These are phyloP conservation scores for Propsilocerus akamusi DNA, from an alignment of 1,140 invertebrate genomes.

Conservation along the genomic window DNA sequence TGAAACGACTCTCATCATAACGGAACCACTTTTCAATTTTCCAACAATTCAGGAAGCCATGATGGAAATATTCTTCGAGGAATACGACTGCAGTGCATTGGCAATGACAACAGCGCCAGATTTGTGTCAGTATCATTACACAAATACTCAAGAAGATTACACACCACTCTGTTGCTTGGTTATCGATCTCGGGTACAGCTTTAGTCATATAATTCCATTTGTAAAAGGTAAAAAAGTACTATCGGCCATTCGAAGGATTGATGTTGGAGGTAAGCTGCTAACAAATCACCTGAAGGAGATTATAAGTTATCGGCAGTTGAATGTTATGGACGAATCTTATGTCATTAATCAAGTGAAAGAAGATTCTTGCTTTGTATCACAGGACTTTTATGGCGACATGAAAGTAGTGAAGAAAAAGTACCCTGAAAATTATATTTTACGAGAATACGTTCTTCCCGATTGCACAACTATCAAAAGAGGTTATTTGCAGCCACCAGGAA, in stretches of 20 bases:
- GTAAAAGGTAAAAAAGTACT: conserved; percentile 73
- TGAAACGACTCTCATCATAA: conserved; percentile 69
- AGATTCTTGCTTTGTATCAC: conserved; percentile 87
- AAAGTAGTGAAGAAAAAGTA: conserved; percentile 43
- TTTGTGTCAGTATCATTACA: conserved; percentile 45
- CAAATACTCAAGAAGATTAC: conserved; percentile 24
- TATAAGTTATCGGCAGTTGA: conserved; percentile 77
- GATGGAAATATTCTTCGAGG: conserved; percentile 94
- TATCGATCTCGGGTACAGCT: conserved; percentile 89
- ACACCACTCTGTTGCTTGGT: conserved; percentile 56
- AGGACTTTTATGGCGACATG: conserved; percentile 75
- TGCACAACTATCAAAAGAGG: conserved; percentile 73
- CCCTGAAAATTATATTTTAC: conserved; percentile 42
- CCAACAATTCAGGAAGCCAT: conserved; percentile 79
- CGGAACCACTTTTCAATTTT: conserved; percentile 93
- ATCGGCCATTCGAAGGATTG: conserved; percentile 63
- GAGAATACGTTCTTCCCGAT: conserved; percentile 92
- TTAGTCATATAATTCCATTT: conserved; percentile 88
- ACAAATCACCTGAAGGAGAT: conserved; percentile 98
- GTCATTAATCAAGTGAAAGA: conserved; percentile 98
- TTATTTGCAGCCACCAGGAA: conserved; percentile 34
- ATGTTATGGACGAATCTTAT: conserved; percentile 98
- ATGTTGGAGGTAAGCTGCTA: conserved; percentile 91
- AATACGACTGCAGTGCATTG: conserved; percentile 80
- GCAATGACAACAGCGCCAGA: conserved; percentile 60